phyloP scores from a whole-genome alignment of 2,113 vertebrate genomes.

The Brachyhypopomus occidentalis region DNA sequence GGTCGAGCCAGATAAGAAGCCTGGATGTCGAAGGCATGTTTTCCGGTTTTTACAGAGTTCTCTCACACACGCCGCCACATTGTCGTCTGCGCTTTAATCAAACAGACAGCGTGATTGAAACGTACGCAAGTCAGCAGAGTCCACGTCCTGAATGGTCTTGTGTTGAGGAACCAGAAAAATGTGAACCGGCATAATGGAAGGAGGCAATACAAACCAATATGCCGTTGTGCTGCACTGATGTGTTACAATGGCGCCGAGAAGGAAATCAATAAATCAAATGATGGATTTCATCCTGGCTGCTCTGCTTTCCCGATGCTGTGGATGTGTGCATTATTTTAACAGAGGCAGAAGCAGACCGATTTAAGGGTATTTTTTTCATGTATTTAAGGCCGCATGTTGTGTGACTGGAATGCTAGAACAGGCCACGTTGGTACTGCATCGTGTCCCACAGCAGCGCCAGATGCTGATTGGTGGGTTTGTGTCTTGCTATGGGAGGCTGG shows the following conservation, averaged over 20 bases:
- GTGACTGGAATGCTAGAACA: neutral
- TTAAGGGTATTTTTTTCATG: neutral
- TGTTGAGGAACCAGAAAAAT: neutral
- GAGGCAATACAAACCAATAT: neutral
- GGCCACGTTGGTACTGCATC: neutral
- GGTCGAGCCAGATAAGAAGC: neutral
- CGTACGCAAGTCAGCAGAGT: no score
- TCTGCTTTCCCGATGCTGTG: neutral
- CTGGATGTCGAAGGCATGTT: neutral
- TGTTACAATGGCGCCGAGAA: neutral
- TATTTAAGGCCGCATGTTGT: no score
- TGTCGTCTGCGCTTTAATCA: neutral
- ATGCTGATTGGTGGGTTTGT: neutral
- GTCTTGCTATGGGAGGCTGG: neutral
- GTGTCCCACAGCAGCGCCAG: neutral
- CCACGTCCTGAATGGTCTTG: neutral
- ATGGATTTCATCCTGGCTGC: neutral
- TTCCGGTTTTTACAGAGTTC: neutral
- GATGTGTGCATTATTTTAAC: neutral
- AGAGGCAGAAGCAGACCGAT: neutral
- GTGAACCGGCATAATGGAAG: neutral
- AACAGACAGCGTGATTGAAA: neutral
- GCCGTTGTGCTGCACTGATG: no score
- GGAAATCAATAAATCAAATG: neutral
- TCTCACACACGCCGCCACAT: neutral